These are phyloP conservation scores for Boloria selene DNA, from an alignment of 2,888 invertebrate species.

Conservation along the genomic window DNA sequence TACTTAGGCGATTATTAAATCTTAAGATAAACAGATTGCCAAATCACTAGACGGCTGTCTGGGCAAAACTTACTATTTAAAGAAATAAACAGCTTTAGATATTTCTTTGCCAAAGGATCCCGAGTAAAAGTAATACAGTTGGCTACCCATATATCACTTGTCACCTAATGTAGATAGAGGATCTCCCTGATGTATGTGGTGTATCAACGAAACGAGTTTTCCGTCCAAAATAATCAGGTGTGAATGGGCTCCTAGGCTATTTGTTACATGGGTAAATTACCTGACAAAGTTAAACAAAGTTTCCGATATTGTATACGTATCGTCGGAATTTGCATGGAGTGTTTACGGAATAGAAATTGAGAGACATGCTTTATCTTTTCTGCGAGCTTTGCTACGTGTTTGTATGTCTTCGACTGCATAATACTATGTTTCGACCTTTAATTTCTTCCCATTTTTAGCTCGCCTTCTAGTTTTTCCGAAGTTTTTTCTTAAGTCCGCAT, in stretches of 20 bases:
- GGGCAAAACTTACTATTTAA: slow-evolving; percentile 1
- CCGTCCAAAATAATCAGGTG: slow-evolving; percentile 26
- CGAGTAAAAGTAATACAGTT: slow-evolving; percentile 24
- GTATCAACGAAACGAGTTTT: slow-evolving; percentile 23
- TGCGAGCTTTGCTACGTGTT: too few relatives aligned
- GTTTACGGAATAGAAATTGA: neutral
- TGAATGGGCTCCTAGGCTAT: slow-evolving; percentile 12
- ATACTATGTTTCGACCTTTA: too few relatives aligned
- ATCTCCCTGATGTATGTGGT: slow-evolving; percentile 28
- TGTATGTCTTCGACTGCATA: too few relatives aligned
- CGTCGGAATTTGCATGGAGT: neutral
- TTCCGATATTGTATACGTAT: neutral
- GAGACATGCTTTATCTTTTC: too few relatives aligned
- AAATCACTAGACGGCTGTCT: neutral
- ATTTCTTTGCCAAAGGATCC: slow-evolving; percentile 10
- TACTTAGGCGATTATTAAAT: neutral
- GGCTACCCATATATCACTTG: slow-evolving; percentile 27
- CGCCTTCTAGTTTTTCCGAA: too few relatives aligned
- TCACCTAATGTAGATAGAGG: slow-evolving; percentile 31
- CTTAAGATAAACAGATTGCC: neutral
- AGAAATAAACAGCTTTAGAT: slow-evolving; percentile 7
- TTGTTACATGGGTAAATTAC: neutral
- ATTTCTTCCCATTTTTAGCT: too few relatives aligned
- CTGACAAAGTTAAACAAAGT: neutral
- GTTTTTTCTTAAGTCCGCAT: too few relatives aligned